These are phyloP conservation scores for Metallyticus violacea DNA, from an alignment of 2,888 invertebrate genomes.

Conservation along the genomic window DNA sequence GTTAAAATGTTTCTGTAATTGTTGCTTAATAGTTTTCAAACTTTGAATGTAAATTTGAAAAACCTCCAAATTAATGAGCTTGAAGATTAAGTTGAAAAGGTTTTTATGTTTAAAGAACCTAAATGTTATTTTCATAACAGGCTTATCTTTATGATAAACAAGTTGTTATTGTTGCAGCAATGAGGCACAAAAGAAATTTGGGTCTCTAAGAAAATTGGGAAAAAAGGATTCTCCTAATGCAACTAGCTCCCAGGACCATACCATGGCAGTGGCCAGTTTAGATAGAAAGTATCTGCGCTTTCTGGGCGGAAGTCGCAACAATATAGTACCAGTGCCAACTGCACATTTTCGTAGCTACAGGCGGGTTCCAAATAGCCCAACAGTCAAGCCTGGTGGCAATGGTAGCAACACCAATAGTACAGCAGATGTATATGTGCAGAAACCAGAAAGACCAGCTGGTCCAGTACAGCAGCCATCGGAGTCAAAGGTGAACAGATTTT, in stretches of 20 bases:
- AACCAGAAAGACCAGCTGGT: background rate
- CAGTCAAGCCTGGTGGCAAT: background rate
- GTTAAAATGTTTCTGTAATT: too few relatives aligned
- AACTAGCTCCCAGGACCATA: background rate
- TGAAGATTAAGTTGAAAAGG: too few relatives aligned
- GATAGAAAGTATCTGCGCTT: constrained; percentile 68
- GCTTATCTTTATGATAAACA: too few relatives aligned
- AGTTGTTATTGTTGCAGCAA: background rate
- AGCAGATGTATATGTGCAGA: background rate
- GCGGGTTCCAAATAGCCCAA: constrained; percentile 50
- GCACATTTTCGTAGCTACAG: constrained; percentile 75
- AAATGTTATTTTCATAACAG: too few relatives aligned
- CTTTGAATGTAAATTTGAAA: too few relatives aligned
- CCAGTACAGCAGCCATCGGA: background rate
- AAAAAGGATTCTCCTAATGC: constrained; percentile 34
- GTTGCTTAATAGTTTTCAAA: too few relatives aligned
- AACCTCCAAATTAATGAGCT: too few relatives aligned
- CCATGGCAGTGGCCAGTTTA: constrained; percentile 53
- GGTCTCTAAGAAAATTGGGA: constrained; percentile 69
- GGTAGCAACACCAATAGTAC: background rate
- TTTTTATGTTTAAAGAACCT: too few relatives aligned
- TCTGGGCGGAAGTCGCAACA: constrained; percentile 47
- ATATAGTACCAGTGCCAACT: constrained; percentile 66
- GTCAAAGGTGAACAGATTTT: background rate
- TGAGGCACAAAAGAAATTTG: constrained; percentile 48